Base-by-base conservation (phyloP, 1,140 invertebrate species). In the Trichonephila clavata region DNA sequence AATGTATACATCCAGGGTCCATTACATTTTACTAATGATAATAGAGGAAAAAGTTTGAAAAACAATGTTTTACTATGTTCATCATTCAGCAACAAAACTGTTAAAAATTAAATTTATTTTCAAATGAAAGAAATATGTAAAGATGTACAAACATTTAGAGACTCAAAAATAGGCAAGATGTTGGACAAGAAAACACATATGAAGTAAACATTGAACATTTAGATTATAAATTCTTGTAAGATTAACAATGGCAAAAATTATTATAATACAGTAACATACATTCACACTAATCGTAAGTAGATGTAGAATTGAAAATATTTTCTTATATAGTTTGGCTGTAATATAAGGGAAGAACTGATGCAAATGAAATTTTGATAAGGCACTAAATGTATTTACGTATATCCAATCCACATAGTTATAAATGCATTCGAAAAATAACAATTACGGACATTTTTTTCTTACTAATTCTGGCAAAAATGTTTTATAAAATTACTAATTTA, bases 71-170 rank as follows among this genome's bases (percentile, higher is more conserved):
- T 50, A 50, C 7, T 50, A 10, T 50, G 10, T 39, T 77, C 6
- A 32, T 18, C 32, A 77, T 39, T 77, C 18, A 32, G 32, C 32
- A 77, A 77, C 71, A 4, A 77, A 77, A 77, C 32, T 77, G 71
- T 77, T 77, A 77, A 77, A 77, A 77, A 77, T 77, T 20, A 77
- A 77, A 77, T 77, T 77, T 77, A 77, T 77, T 77, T 18, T 77
- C 27, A 39, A 39, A 77, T 77, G 71, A 77, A 77, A 77, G 24
- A 77, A 77, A 77, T 14, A 77, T 84, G 43, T 84, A 60, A 84
- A 84, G 57, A 84, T 77, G 18, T 84, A 59, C 83, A 84, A 84
- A 84, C 83, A 84, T 84, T 84, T 84, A 84, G 50, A 57, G 57
- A 84, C 81, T 59, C 83, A 60, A 84, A 77, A 77, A 57, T 60